Conservation (phyloP, 30 jellyfish, hydroid and myxozoan species). For the Hydractinia echinata region DNA sequence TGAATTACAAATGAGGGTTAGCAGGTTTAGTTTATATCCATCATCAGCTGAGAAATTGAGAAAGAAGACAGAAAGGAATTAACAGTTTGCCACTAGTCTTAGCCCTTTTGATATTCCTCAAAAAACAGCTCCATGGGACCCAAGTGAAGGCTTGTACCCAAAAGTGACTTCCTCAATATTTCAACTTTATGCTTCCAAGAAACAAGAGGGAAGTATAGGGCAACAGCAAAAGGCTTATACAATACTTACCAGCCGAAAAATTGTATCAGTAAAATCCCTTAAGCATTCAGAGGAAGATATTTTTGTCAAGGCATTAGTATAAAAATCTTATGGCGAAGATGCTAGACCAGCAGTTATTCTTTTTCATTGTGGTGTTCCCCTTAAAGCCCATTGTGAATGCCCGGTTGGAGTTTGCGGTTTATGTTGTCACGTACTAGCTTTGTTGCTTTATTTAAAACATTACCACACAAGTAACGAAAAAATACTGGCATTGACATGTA, state of each 20-base stretch:
- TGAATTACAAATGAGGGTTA: neutral
- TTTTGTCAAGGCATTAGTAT: slow-evolving; percentile 28
- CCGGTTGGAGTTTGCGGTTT: slow-evolving; percentile 34
- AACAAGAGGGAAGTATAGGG: slow-evolving; percentile 17
- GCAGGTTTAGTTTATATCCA: slow-evolving; percentile 1
- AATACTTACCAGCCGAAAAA: slow-evolving; percentile 28
- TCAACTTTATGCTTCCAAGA: slow-evolving; percentile 1
- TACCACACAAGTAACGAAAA: slow-evolving; percentile 18
- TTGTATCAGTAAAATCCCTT: slow-evolving; percentile 27
- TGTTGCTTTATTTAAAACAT: slow-evolving; percentile 18
- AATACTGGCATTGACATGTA: slow-evolving; percentile 20
- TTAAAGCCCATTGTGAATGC: slow-evolving; percentile 37
- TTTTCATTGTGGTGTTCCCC: slow-evolving; percentile 14
- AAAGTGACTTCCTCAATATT: neutral
- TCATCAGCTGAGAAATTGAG: neutral
- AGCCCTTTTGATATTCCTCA: slow-evolving; percentile 3
- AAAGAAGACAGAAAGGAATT: slow-evolving; percentile 12
- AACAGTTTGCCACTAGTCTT: slow-evolving; percentile 1
- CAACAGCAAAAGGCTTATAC: slow-evolving; percentile 37
- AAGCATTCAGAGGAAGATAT: neutral
- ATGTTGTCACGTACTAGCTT: neutral
- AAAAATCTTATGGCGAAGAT: slow-evolving; percentile 32
- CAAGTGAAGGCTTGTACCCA: slow-evolving; percentile 10
- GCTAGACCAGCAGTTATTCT: slow-evolving; percentile 19
- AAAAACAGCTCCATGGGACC: neutral